Evolutionary conservation across 2,113 vertebrate genomes (phyloP).

Genomic region (Xenopus laevis): DNA sequence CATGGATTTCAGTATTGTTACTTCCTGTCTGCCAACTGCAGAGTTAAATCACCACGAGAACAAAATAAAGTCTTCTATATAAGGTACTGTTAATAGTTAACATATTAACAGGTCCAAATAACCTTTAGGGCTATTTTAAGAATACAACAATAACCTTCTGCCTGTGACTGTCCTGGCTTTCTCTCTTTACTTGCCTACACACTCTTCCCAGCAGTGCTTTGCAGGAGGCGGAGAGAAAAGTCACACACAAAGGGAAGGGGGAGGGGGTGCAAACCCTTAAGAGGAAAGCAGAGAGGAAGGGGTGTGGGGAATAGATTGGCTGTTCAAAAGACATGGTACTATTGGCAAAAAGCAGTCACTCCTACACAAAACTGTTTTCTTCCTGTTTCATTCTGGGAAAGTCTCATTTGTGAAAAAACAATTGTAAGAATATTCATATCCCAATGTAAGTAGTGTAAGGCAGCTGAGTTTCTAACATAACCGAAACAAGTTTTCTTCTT

Average conservation of each 20-base stretch:
- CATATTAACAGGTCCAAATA: neutral
- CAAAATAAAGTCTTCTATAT: neutral
- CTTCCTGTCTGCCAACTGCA: slow-evolving; percentile 2
- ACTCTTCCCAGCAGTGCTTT: slow-evolving; percentile 81
- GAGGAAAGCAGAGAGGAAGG: slow-evolving; percentile 5
- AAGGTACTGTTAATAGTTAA: neutral
- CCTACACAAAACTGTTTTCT: slow-evolving; percentile 35
- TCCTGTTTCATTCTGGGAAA: slow-evolving; percentile 1
- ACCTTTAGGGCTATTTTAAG: neutral
- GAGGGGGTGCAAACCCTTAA: neutral
- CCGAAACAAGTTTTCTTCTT: too few species aligned
- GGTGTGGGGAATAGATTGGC: neutral
- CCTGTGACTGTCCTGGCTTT: neutral
- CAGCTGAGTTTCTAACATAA: too few species aligned
- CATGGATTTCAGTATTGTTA: neutral
- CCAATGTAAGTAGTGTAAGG: too few species aligned
- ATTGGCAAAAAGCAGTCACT: slow-evolving; percentile 3
- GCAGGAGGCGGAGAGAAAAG: slow-evolving; percentile 70
- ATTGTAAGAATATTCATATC: too few species aligned
- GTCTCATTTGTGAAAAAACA: neutral
- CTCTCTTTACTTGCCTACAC: slow-evolving; percentile 51
- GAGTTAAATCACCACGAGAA: neutral
- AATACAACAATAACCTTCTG: neutral
- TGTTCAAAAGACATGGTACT: neutral
- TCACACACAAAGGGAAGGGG: slow-evolving; percentile 51